Conservation (phyloP, 2,113 vertebrate species). For the Polypterus senegalus region DNA sequence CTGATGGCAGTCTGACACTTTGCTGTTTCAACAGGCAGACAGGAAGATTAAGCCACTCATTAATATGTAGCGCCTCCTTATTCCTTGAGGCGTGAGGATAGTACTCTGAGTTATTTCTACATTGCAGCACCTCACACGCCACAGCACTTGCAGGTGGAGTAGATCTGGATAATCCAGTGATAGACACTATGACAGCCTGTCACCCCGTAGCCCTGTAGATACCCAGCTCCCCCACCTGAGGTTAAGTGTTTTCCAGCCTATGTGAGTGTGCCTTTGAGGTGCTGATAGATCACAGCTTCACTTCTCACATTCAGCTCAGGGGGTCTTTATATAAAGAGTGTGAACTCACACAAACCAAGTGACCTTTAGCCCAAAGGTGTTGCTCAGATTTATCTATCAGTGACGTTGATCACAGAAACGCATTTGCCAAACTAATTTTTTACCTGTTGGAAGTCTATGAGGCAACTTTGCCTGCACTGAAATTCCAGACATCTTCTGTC, state of each 20-base stretch:
- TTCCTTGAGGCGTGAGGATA: too few species aligned
- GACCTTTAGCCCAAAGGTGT: neutral
- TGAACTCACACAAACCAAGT: neutral
- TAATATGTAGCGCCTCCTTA: too few species aligned
- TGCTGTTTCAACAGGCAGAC: too few species aligned
- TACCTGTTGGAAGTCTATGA: neutral
- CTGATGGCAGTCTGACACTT: too few species aligned
- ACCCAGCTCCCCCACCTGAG: neutral
- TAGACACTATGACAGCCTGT: slow-evolving; percentile 1
- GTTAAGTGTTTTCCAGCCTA: neutral
- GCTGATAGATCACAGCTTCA: neutral
- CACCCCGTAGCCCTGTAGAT: neutral
- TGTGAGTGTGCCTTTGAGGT: neutral
- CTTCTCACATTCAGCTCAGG: neutral
- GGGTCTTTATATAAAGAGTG: neutral
- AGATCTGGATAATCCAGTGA: slow-evolving; percentile 27
- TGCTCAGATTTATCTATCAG: neutral
- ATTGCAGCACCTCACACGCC: slow-evolving; percentile 19
- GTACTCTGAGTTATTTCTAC: neutral
- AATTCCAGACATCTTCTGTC: neutral
- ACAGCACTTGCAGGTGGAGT: slow-evolving; percentile 31
- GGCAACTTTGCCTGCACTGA: neutral
- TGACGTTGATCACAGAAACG: neutral
- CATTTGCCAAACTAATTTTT: neutral
- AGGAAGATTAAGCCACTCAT: too few species aligned